These are phyloP conservation scores for Boleophthalmus pectinirostris DNA, from an alignment of 2,113 vertebrate species.

Conservation along the genomic window DNA sequence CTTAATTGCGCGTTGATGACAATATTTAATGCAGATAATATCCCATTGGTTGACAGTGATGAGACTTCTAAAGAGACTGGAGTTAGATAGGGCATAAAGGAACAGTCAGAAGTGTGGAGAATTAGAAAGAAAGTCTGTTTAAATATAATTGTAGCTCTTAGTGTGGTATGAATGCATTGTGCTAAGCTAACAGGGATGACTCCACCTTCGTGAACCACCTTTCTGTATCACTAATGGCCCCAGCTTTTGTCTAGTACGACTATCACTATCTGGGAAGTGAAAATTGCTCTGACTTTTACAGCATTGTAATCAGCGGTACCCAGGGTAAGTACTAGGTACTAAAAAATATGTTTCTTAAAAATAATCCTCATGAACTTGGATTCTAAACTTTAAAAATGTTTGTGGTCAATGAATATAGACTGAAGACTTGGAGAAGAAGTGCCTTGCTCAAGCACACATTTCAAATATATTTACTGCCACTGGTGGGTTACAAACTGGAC, in stretches of 20 bases:
- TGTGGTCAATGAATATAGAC: too few relatives aligned
- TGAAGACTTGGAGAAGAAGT: too few relatives aligned
- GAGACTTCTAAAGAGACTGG: conserved; percentile 79
- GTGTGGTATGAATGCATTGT: conserved; percentile 90
- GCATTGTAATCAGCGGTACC: conserved; percentile 36
- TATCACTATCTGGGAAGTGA: conserved; percentile 52
- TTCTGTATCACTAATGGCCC: conserved; percentile 74
- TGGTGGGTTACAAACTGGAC: too few relatives aligned
- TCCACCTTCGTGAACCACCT: conserved; percentile 63
- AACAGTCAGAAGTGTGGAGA: conserved; percentile 47
- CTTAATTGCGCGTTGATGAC: conserved; percentile 95
- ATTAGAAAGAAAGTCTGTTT: conserved; percentile 70
- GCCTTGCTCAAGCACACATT: too few relatives aligned
- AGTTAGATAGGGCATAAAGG: conserved; percentile 41
- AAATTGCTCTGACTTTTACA: conserved; percentile 64
- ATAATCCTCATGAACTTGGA: background rate
- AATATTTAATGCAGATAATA: conserved; percentile 92
- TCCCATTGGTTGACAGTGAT: conserved; percentile 86
- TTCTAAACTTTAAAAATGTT: background rate
- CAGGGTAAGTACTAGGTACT: conserved; percentile 9
- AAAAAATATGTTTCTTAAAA: conserved; percentile 19
- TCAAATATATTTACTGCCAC: too few relatives aligned
- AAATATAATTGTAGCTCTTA: conserved; percentile 94
- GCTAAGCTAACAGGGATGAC: conserved; percentile 43
- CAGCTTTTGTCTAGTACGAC: conserved; percentile 63